These are phyloP conservation scores for Pasiphila rectangulata DNA, from an alignment of 2,888 invertebrate species.

Conservation along the genomic window DNA sequence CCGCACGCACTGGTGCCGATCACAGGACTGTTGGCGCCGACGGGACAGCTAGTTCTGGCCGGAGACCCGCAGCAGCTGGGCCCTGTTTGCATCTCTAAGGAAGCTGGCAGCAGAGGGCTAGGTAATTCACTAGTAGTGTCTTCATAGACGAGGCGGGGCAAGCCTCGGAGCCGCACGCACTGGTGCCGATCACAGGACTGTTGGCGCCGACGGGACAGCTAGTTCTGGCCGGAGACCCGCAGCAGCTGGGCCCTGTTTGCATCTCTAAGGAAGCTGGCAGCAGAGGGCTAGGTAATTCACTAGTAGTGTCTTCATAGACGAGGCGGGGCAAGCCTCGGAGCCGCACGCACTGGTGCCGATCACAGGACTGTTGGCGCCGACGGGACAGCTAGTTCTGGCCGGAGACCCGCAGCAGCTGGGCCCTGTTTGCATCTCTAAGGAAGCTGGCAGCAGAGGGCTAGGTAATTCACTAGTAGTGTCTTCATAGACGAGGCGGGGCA, in stretches of 20 bases:
- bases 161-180: slow-evolving; percentile 57
- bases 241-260: not conserved
- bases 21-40: not conserved
- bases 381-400: not conserved
- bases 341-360: not conserved
- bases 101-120: slow-evolving; percentile 5
- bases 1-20: not conserved
- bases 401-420: not conserved
- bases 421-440: not conserved
- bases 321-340: too few relatives aligned
- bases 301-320: slow-evolving; percentile 25
- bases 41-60: not conserved
- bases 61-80: not conserved
- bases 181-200: not conserved
- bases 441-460: not conserved
- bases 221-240: not conserved
- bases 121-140: not conserved
- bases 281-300: not conserved
- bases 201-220: not conserved
- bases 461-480: not conserved
- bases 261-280: slow-evolving; percentile 4
- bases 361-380: not conserved
- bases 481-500: too few relatives aligned
- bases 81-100: not conserved
- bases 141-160: slow-evolving; percentile 94